Base-by-base conservation (phyloP, 92 coral and sea anemone genomes). In the Isaurus tuberculatus region DNA sequence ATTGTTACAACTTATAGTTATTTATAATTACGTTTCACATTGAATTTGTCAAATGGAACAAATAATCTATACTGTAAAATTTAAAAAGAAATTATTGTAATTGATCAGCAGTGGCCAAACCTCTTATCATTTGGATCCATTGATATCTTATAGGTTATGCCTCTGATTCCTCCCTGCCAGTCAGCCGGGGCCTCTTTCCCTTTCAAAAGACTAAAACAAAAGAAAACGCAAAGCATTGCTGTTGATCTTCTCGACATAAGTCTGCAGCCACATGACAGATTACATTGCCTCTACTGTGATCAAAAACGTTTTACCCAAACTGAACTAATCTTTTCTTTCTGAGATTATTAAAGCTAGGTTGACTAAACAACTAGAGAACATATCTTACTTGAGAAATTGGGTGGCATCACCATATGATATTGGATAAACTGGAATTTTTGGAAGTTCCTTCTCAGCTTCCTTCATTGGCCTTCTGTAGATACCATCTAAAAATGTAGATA, bases 151-250 rank as follows among this genome's bases (percentile, higher is more conserved):
- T 92, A 92, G 19, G 80, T 84, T 44, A 90, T 10, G 23, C 51
- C 82, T 34, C 60, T 42, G 32, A 90, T 84, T 36, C 88, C 97
- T 57, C 98, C 98, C 75, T 92, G 90, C 98, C 98, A 95, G 64
- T 85, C 90, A 3, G 32, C 16, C 0, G 98, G 98, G 10, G 94
- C 98, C 57, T 84, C 33, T 5, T 43, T 61, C 1, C 42, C 86
- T 32, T 87, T 86, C 68, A 90, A 32, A 4, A 92, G 68, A 43
- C 91, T 89, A 67, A 15, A 31, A 44, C 72, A 23, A 53, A n/a
- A 26, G n/a, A 13, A 63, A 26, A 22, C 19, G 27, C 4, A 60
- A 22, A 60, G 19, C n/a, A 51, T 57, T n/a, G n/a, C n/a, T n/a
- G n/a, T n/a, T n/a, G n/a, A n/a, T n/a, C n/a, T n/a, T n/a, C n/a